These are phyloP conservation scores for Geococcyx californianus DNA, from an alignment of 2,113 vertebrate genomes.

Conservation along the genomic window DNA sequence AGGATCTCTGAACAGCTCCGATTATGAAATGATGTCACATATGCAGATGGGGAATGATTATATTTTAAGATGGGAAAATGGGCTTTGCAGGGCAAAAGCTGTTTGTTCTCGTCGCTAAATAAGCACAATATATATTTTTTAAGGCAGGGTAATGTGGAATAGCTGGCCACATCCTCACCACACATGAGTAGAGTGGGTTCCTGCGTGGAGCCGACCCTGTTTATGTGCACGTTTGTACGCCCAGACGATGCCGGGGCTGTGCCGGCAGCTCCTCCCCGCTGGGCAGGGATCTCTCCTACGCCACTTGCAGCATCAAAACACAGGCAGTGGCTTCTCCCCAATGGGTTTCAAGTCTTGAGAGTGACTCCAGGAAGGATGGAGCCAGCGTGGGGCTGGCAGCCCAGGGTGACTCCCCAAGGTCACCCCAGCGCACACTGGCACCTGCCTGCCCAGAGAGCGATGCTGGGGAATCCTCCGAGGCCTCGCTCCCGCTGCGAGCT, in stretches of 20 bases:
- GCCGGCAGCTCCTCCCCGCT: constrained; percentile 58
- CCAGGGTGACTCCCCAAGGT: constrained; percentile 54
- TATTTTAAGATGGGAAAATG: constrained; percentile 4
- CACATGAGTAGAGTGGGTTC: rapidly evolving
- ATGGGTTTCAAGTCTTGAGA: background rate
- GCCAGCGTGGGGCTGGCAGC: background rate
- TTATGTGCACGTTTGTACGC: background rate
- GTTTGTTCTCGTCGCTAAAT: background rate
- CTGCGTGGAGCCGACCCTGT: background rate
- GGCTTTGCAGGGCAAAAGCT: background rate
- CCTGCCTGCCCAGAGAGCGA: background rate
- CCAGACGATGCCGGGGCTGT: background rate
- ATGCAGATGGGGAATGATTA: constrained; percentile 35
- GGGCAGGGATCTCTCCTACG: constrained; percentile 52
- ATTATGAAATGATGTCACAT: constrained; percentile 41
- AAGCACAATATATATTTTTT: background rate
- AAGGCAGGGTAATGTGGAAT: background rate
- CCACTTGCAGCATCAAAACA: constrained; percentile 40
- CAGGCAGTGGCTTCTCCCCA: constrained; percentile 23
- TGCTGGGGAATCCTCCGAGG: background rate
- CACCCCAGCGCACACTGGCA: rapidly evolving
- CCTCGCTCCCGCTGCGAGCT: background rate
- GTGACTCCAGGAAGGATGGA: background rate
- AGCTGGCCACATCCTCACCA: rapidly evolving
- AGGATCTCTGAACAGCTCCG: background rate